phyloP scores from a whole-genome alignment of 1,140 invertebrate genomes.

The Galleria mellonella region DNA sequence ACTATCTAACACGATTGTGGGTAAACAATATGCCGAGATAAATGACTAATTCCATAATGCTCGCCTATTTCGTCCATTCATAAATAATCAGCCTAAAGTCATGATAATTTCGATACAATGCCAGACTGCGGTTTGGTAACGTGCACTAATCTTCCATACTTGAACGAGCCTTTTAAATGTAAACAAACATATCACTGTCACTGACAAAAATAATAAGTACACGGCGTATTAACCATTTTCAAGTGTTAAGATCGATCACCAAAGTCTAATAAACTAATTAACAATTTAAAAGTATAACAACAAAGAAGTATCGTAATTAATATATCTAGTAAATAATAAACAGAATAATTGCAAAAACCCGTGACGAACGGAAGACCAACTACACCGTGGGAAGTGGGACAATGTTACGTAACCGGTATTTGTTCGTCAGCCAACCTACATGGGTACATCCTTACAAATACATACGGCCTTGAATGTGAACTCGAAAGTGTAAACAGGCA shows the following conservation, averaged over 20 bases:
- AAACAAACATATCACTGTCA: conserved; percentile 4
- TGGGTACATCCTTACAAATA: conserved; percentile 71
- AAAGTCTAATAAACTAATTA: no score
- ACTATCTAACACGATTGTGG: conserved; percentile 74
- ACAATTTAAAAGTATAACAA: no score
- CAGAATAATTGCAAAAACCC: conserved; percentile 37
- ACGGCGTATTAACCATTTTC: no score
- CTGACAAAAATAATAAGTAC: no score
- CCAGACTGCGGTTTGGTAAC: neutral
- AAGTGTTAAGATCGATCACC: no score
- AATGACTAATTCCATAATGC: conserved; percentile 70
- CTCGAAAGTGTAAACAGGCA: conserved; percentile 69
- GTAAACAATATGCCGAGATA: conserved; percentile 70
- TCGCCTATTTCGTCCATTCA: conserved; percentile 60
- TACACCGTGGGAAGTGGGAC: conserved; percentile 64
- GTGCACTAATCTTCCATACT: no score
- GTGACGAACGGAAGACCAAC: conserved; percentile 42
- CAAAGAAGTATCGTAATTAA: no score
- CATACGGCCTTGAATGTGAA: conserved; percentile 71
- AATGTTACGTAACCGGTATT: conserved; percentile 67
- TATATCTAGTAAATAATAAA: neutral
- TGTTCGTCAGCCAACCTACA: conserved; percentile 60
- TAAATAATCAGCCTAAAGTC: conserved; percentile 53
- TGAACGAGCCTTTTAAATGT: neutral
- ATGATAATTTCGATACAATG: conserved; percentile 35